phyloP scores from a whole-genome alignment of 2,797 vertebrate genomes.

The Schizopygopsis pylzovi region DNA sequence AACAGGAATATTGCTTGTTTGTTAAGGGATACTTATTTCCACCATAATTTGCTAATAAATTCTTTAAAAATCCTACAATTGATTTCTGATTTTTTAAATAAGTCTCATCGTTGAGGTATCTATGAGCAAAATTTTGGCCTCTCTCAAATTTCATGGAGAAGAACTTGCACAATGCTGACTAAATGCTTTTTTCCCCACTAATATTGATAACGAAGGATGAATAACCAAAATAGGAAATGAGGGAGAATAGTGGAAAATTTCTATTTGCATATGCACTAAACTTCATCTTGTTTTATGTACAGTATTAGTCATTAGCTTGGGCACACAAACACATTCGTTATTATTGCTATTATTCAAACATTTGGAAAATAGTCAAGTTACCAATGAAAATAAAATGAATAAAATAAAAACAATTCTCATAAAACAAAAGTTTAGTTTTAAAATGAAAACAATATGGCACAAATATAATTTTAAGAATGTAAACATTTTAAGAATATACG shows the following conservation, averaged over 20 bases:
- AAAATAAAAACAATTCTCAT: background rate
- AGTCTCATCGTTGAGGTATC: no score
- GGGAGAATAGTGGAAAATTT: background rate
- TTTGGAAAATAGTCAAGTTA: background rate
- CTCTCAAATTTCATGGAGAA: no score
- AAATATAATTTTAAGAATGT: background rate
- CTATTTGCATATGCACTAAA: background rate
- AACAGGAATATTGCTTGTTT: no score
- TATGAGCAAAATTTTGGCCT: no score
- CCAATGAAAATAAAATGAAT: background rate
- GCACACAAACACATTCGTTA: background rate
- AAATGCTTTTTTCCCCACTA: no score
- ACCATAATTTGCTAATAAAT: no score
- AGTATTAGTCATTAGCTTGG: background rate
- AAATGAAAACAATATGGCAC: background rate
- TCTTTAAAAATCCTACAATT: no score
- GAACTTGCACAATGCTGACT: no score
- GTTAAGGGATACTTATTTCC: no score
- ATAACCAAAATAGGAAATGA: background rate
- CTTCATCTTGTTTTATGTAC: background rate
- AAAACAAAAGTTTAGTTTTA: background rate
- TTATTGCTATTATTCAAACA: background rate
- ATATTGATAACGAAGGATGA: no score
- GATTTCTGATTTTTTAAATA: no score
- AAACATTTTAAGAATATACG: background rate